Evolutionary conservation across 53 echinoderm and acorn worm species (phyloP).

Genomic region (Paracentrotus lividus): DNA sequence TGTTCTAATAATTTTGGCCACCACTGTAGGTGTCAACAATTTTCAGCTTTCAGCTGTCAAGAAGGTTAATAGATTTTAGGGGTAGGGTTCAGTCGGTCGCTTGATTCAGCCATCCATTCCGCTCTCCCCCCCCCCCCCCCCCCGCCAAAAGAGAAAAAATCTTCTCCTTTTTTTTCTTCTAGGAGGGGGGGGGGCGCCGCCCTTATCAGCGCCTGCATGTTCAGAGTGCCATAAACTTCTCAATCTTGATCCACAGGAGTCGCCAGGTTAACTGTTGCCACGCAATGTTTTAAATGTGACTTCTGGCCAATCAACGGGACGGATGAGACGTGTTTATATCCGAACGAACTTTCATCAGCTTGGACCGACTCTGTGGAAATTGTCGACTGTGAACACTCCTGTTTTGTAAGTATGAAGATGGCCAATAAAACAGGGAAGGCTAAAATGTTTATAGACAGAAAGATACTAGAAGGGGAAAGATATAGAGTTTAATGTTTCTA

Average conservation of each 20-base stretch:
- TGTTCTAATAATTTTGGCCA: too few species aligned
- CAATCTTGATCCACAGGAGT: background rate
- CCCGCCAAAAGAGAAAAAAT: too few species aligned
- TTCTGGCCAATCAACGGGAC: conserved; percentile 65
- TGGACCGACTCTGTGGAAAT: conserved; percentile 31
- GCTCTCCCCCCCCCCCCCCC: too few species aligned
- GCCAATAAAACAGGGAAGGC: background rate
- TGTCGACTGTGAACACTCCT: conserved; percentile 65
- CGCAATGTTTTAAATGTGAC: conserved; percentile 55
- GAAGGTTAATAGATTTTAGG: too few species aligned
- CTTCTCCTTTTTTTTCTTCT: too few species aligned
- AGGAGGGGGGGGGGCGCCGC: too few species aligned
- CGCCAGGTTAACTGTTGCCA: conserved; percentile 20
- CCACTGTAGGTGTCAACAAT: too few species aligned
- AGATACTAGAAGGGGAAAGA: background rate
- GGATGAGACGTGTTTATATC: conserved; percentile 55
- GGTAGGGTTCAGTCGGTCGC: too few species aligned
- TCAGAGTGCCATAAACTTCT: too few species aligned
- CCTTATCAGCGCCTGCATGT: too few species aligned
- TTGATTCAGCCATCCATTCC: too few species aligned
- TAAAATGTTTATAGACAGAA: background rate
- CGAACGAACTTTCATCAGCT: background rate
- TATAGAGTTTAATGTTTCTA: background rate
- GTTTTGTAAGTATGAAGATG: conserved; percentile 58
- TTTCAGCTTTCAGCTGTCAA: too few species aligned